Base-by-base conservation (phyloP, 1,140 invertebrate species). In the Ditylenchus dipsaci region DNA sequence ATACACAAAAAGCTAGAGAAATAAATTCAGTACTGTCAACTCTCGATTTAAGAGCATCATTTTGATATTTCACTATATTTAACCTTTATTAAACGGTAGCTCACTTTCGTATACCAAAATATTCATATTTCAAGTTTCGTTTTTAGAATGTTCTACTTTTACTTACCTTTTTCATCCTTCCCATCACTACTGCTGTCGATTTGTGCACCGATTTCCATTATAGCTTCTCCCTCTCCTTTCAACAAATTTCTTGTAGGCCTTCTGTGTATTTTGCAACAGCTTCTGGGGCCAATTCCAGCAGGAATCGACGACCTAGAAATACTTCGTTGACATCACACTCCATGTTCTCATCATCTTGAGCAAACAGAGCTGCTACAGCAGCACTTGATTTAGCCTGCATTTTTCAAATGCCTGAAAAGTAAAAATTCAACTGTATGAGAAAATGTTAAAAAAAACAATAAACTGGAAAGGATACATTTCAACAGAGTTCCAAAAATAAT, bases 141-240 rank as follows among this genome's bases (percentile, higher is more conserved):
- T 33, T 29, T 23, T 26, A 29, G 62, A 38, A 38, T 77, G 19
- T 76, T 33, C 19, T 15, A 38, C 19, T 47, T n/a, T n/a, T n/a
- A 71, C 29, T 43, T 15, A 63, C 77, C 74, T 53, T 53, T 53
- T 5, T 53, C 49, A 53, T 53, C 49, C 70, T 62, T 71, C 19
- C n/a, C 66, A 19, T 53, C 63, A 59, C n/a, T 26, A 26, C 21
- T 43, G 42, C 56, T 56, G 42, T 73, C 65, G 27, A 77, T 74
- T 19, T 69, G 67, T 11, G 68, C 62, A 30, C 78, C 78, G 17
- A 79, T 19, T 57, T 79, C 78, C n/a, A 79, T 58, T 0, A 82
- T 29, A n/a, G 71, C 45, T 64, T 79, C 78, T 33, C 79, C 79
- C 59, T 79, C 78, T 27, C 78, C 78, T 53, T 71, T 71, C 17